These are phyloP conservation scores for Holacanthella duospinosa DNA, from an alignment of 2,888 invertebrate genomes.

Conservation along the genomic window DNA sequence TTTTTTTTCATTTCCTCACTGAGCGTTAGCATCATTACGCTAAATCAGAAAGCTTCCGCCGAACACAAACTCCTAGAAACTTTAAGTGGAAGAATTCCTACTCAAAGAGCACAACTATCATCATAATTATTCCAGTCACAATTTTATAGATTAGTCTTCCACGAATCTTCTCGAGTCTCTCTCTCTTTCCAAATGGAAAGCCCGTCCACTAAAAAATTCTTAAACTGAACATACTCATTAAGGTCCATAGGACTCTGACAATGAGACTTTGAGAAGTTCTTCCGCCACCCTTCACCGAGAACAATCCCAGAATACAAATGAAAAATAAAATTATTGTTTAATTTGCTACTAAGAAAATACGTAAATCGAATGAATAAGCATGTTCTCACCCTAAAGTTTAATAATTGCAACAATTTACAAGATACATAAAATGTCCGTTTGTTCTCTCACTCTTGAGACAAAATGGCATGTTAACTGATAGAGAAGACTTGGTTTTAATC, in stretches of 20 bases:
- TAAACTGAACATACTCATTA: background rate
- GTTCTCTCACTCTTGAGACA: conserved; percentile 5
- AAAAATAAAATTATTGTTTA: background rate
- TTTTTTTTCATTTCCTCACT: too few relatives aligned
- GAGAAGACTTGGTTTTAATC: too few relatives aligned
- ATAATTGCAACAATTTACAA: background rate
- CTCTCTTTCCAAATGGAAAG: too few relatives aligned
- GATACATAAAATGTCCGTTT: background rate
- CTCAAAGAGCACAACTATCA: too few relatives aligned
- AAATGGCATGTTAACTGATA: too few relatives aligned
- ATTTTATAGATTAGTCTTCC: conserved; percentile 28
- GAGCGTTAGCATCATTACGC: too few relatives aligned
- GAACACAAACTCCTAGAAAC: too few relatives aligned
- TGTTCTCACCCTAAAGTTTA: background rate
- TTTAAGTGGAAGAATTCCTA: too few relatives aligned
- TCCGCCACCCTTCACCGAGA: background rate
- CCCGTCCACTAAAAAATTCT: background rate
- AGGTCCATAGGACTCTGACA: background rate
- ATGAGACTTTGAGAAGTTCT: background rate
- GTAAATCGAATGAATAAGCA: background rate
- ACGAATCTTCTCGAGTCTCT: too few relatives aligned
- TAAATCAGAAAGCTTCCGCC: too few relatives aligned
- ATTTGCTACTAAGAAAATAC: background rate
- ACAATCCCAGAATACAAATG: background rate
- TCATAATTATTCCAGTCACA: conserved; percentile 37